phyloP scores from a whole-genome alignment of 2,797 vertebrate species.

The Lagothrix lagotricha region DNA sequence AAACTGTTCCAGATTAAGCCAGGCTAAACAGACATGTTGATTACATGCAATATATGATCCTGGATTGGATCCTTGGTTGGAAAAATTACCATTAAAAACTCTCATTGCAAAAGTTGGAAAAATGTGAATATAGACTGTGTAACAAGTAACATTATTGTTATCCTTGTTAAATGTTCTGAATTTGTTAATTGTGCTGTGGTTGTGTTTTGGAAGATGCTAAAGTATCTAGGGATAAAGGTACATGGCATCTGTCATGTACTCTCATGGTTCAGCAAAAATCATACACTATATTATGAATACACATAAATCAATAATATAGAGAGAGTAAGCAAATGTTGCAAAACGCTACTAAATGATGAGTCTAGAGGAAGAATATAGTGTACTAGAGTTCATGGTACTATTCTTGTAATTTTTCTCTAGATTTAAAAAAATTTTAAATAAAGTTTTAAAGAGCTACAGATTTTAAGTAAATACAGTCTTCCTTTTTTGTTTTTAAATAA shows the following conservation, averaged over 20 bases:
- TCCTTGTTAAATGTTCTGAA: not conserved
- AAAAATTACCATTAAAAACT: not conserved
- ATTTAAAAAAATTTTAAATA: not conserved
- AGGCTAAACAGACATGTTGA: not conserved
- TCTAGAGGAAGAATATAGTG: not conserved
- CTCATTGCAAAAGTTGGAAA: not conserved
- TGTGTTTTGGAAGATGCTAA: not conserved
- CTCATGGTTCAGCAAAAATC: not conserved
- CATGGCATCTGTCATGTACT: not conserved
- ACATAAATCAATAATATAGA: not conserved
- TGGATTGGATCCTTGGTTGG: not conserved
- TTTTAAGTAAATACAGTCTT: constrained; percentile 4
- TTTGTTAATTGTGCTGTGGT: not conserved
- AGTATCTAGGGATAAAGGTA: not conserved
- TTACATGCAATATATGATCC: not conserved
- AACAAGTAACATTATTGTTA: not conserved
- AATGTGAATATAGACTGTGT: not conserved
- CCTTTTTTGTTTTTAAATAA: not conserved
- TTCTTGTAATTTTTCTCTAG: not conserved
- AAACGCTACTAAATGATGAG: not conserved
- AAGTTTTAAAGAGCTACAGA: not conserved
- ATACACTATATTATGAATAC: not conserved
- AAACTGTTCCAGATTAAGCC: constrained; percentile 43
- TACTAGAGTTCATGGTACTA: not conserved
- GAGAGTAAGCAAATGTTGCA: not conserved